A percentile compares a stretch with the other conserved stretches of the same genome.
Conservation (phyloP, 2,888 invertebrate genomes). For the Phorcus lineatus region DNA sequence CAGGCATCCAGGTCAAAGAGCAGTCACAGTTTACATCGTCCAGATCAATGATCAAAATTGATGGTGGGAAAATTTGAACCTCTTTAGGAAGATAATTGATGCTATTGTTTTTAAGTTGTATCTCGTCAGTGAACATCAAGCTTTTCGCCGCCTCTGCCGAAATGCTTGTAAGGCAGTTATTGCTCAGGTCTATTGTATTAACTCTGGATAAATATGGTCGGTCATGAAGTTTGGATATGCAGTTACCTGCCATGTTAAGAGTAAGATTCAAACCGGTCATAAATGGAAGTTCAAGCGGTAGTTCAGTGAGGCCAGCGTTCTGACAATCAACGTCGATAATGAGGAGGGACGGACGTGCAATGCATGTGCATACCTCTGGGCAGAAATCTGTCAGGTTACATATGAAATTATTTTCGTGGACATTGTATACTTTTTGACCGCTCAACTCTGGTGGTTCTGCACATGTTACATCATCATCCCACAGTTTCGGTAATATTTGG, state of each 20-base stretch:
- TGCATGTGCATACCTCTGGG: neutral
- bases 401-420: neutral
- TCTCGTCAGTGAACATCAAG: neutral
- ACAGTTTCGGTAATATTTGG: neutral
- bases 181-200: neutral
- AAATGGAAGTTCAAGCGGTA: neutral
- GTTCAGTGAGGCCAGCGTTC: neutral
- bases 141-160: neutral
- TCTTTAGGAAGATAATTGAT: neutral
- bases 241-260: neutral
- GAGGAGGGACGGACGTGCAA: neutral
- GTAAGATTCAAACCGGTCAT: neutral
- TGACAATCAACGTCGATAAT: neutral
- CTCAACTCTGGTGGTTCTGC: neutral
- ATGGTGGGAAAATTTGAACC: neutral
- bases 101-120: neutral
- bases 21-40: neutral
- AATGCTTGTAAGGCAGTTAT: neutral
- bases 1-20: neutral
- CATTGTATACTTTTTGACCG: neutral
- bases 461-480: neutral
- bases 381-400: neutral
- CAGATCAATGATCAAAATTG: neutral
- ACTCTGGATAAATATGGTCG: neutral
- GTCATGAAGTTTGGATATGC: neutral